A percentile compares a stretch with the other conserved stretches of the same genome.
These are phyloP conservation scores for Drosophila subsilvestris DNA, from an alignment of 2,888 invertebrate species.

Conservation along the genomic window DNA sequence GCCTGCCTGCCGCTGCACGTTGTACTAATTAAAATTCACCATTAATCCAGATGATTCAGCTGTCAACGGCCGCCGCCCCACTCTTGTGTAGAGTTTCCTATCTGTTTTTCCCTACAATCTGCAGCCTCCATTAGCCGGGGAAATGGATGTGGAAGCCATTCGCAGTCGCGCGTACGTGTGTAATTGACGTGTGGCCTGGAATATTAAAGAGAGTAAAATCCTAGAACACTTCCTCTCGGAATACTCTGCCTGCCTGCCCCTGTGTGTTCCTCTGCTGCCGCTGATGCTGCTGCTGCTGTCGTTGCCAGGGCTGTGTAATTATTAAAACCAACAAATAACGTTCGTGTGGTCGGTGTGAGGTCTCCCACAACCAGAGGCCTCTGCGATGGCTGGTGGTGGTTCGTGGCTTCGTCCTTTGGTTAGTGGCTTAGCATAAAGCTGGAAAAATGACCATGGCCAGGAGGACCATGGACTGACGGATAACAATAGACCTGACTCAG, in stretches of 20 bases:
- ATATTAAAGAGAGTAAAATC: conserved; percentile 68
- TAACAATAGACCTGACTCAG: conserved; percentile 36
- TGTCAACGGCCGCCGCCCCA: conserved; percentile 53
- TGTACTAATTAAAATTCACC: conserved; percentile 81
- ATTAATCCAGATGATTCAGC: conserved; percentile 81
- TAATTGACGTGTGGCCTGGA: conserved; percentile 74
- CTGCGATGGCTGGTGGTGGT: no score
- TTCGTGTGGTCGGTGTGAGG: conserved; percentile 56
- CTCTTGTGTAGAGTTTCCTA: conserved; percentile 6
- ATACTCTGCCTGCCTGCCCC: not conserved
- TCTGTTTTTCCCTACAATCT: conserved; percentile 16
- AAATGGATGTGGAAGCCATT: conserved; percentile 43
- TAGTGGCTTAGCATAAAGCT: conserved; percentile 51
- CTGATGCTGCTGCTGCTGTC: conserved; percentile 25
- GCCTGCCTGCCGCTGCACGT: conserved; percentile 48
- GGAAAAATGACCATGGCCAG: conserved; percentile 42
- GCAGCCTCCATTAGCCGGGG: not conserved
- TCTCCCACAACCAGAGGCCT: no score
- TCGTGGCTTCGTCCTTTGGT: conserved; percentile 21
- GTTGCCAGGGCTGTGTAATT: conserved; percentile 68
- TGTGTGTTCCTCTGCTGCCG: conserved; percentile 18
- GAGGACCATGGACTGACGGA: conserved; percentile 23
- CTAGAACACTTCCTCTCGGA: conserved; percentile 27
- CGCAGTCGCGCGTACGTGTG: conserved; percentile 62
- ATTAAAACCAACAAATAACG: conserved; percentile 81